Evolutionary conservation across 2,888 invertebrate genomes (phyloP).

Genomic region (Sesia bembeciformis): DNA sequence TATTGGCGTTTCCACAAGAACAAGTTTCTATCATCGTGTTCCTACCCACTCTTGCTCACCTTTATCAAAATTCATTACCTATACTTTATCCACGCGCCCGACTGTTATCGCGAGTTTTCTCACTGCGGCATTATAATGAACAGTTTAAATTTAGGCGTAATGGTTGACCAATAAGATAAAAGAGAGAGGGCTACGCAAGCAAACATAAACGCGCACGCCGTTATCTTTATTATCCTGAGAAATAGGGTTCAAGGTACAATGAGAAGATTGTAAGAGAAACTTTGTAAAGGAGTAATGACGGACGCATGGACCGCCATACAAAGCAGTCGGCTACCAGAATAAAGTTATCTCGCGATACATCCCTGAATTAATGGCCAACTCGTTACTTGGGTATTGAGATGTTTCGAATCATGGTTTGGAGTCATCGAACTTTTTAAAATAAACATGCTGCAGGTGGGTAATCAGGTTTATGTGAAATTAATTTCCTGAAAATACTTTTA

Average conservation of each 20-base stretch:
- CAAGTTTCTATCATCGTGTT: slow-evolving; percentile 29
- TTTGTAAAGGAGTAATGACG: slow-evolving; percentile 60
- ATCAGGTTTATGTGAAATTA: not conserved
- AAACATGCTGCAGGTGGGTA: slow-evolving; percentile 8
- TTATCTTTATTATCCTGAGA: slow-evolving; percentile 14
- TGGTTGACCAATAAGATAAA: slow-evolving; percentile 74
- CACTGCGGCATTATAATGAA: slow-evolving; percentile 70
- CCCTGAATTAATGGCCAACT: slow-evolving; percentile 72
- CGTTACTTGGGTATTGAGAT: slow-evolving; percentile 73
- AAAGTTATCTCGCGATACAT: slow-evolving; percentile 73
- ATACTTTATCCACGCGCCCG: slow-evolving; percentile 58
- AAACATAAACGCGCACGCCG: slow-evolving; percentile 15
- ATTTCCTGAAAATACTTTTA: no score
- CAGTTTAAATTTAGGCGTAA: slow-evolving; percentile 74
- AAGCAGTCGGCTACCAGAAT: slow-evolving; percentile 74
- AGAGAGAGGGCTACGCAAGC: slow-evolving; percentile 57
- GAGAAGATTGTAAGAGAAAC: slow-evolving; percentile 14
- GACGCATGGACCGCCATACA: slow-evolving; percentile 69
- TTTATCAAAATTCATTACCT: slow-evolving; percentile 67
- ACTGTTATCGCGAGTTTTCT: slow-evolving; percentile 65
- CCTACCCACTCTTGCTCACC: slow-evolving; percentile 32
- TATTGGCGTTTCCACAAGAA: slow-evolving; percentile 30
- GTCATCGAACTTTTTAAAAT: slow-evolving; percentile 44
- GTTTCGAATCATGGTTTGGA: slow-evolving; percentile 57
- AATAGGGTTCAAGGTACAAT: slow-evolving; percentile 26